These are phyloP conservation scores for Coleophora flavipennella DNA, from an alignment of 2,888 invertebrate genomes.

Conservation along the genomic window DNA sequence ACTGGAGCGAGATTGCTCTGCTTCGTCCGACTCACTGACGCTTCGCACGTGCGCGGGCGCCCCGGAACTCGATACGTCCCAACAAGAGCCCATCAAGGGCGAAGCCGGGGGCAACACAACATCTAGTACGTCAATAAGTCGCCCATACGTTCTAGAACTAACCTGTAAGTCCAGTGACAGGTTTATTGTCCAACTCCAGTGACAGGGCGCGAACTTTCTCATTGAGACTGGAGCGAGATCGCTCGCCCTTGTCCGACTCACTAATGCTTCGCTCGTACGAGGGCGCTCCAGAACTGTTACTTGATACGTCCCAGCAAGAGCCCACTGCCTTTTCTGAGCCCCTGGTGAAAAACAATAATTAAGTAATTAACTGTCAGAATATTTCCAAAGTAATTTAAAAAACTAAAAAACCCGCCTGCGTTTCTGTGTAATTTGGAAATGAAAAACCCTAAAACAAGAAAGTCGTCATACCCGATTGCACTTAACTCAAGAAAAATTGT, in stretches of 20 bases:
- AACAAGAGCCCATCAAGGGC: conserved; percentile 53
- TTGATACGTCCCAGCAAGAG: conserved; percentile 60
- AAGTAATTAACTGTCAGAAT: too few relatives aligned
- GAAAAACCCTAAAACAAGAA: too few relatives aligned
- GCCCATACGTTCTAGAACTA: too few relatives aligned
- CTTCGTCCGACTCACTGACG: conserved; percentile 65
- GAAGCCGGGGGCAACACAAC: too few relatives aligned
- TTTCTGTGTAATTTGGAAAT: too few relatives aligned
- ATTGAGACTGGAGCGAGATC: conserved; percentile 28
- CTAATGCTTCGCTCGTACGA: conserved; percentile 74
- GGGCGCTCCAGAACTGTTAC: conserved; percentile 37
- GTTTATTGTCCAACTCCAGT: conserved; percentile 78
- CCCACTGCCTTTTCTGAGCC: conserved; percentile 34
- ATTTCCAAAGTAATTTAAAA: too few relatives aligned
- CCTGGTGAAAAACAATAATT: conserved; percentile 14
- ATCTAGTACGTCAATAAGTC: too few relatives aligned
- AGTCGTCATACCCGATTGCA: too few relatives aligned
- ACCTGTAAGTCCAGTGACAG: conserved; percentile 38
- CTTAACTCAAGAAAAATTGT: too few relatives aligned
- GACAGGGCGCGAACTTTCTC: conserved; percentile 80
- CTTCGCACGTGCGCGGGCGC: conserved; percentile 61
- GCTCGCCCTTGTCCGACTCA: conserved; percentile 50
- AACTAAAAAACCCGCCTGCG: too few relatives aligned
- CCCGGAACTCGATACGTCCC: conserved; percentile 51
- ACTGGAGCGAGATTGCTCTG: conserved; percentile 25